Conservation (phyloP, 2,888 invertebrate species). For the Aleiodes alternator region DNA sequence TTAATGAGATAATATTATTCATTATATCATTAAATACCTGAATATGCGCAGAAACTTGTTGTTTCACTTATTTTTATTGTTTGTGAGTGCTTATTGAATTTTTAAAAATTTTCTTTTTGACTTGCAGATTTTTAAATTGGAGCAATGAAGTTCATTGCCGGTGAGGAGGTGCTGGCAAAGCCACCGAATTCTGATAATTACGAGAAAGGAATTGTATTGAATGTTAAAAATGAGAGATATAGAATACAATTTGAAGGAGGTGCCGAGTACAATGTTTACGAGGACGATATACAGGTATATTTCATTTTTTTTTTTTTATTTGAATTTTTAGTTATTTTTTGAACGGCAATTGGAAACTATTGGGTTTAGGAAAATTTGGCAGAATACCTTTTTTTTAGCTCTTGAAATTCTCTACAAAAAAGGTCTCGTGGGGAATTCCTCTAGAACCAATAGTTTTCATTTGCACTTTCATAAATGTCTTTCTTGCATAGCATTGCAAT, state of each 20-base stretch:
- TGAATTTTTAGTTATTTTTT: neutral
- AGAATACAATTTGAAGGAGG: constrained; percentile 67
- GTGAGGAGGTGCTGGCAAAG: constrained; percentile 69
- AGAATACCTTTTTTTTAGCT: neutral
- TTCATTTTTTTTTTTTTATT: neutral
- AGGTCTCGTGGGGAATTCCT: no score
- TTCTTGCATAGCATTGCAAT: no score
- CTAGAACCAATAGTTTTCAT: no score
- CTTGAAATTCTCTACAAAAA: no score
- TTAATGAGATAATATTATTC: constrained; percentile 26
- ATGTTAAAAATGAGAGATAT: constrained; percentile 62
- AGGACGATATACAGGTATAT: constrained; percentile 64
- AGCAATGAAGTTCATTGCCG: constrained; percentile 64
- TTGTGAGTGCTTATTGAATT: constrained; percentile 33
- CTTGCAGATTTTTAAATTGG: constrained; percentile 19
- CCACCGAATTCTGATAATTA: constrained; percentile 63
- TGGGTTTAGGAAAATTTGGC: neutral
- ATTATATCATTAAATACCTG: neutral
- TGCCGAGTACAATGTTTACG: constrained; percentile 60
- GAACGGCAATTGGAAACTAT: neutral
- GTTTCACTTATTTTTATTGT: constrained; percentile 29
- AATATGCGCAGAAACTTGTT: constrained; percentile 7
- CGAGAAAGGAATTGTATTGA: constrained; percentile 62
- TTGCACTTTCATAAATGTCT: no score
- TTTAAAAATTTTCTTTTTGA: neutral